Evolutionary conservation across 2,888 invertebrate species (phyloP).

Genomic region (Caenorhabditis virilis): DNA sequence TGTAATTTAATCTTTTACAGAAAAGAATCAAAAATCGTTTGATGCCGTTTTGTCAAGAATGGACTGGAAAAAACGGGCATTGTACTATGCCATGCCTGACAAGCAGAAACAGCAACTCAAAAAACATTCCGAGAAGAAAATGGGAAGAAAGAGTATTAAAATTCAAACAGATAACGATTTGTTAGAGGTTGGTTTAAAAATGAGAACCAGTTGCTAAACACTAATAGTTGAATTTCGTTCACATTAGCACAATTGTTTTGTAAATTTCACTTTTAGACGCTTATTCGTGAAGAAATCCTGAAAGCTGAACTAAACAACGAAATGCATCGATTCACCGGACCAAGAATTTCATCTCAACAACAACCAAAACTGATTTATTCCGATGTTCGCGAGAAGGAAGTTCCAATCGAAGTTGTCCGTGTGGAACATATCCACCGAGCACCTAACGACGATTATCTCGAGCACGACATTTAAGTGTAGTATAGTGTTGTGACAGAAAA

Average conservation of each 20-base stretch:
- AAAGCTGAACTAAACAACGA: constrained; percentile 53
- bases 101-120: constrained; percentile 47
- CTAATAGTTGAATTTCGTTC: constrained; percentile 12
- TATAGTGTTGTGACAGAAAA: too few species aligned
- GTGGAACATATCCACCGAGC: constrained; percentile 25
- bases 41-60: constrained; percentile 56
- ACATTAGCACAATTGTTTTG: constrained; percentile 4
- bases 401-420: constrained; percentile 39
- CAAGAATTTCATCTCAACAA: constrained; percentile 12
- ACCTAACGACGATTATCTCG: constrained; percentile 21
- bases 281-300: constrained; percentile 50
- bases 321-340: constrained; percentile 35
- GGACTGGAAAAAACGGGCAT: constrained; percentile 57
- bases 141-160: constrained; percentile 38
- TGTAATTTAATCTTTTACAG: constrained; percentile 3
- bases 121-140: constrained; percentile 38
- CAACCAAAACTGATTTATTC: constrained; percentile 35
- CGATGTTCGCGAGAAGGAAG: constrained; percentile 36
- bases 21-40: constrained; percentile 22
- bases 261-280: constrained; percentile 26
- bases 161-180: constrained; percentile 47
- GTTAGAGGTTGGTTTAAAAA: constrained; percentile 35
- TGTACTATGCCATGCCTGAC: constrained; percentile 63
- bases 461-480: constrained; percentile 34
- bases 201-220: constrained; percentile 1